phyloP scores from a whole-genome alignment of 2,888 invertebrate species.

The Ophion ventricosus region DNA sequence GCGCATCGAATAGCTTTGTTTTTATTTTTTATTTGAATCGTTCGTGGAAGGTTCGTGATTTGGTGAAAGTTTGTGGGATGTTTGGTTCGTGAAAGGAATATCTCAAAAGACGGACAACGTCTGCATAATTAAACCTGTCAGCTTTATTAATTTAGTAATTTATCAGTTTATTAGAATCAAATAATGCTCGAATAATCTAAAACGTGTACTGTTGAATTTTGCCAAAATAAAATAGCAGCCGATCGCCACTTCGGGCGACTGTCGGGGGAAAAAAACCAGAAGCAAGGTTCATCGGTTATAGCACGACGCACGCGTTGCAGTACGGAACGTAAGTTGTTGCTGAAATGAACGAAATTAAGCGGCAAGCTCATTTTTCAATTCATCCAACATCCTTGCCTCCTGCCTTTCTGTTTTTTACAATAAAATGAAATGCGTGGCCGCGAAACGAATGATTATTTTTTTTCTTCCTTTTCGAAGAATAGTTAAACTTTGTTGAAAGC shows the following conservation, averaged over 20 bases:
- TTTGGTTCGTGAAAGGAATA: too few species aligned
- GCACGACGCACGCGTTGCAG: slow-evolving; percentile 4
- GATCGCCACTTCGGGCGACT: background rate
- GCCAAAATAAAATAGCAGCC: background rate
- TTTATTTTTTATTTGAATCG: background rate
- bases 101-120: too few species aligned
- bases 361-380: slow-evolving; percentile 67
- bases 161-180: background rate
- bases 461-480: slow-evolving; percentile 65
- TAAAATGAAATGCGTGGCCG: slow-evolving; percentile 27
- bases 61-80: too few species aligned
- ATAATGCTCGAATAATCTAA: slow-evolving; percentile 1
- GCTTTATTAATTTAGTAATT: background rate
- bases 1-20: too few species aligned
- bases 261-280: slow-evolving; percentile 30
- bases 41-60: background rate
- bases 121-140: background rate
- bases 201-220: slow-evolving; percentile 17
- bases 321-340: slow-evolving; percentile 69
- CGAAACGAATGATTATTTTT: slow-evolving; percentile 15
- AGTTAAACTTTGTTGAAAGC: slow-evolving; percentile 96
- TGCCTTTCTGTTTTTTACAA: slow-evolving; percentile 19
- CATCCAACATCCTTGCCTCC: slow-evolving; percentile 16
- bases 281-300: background rate
- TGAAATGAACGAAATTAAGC: slow-evolving; percentile 77